Percentiles rank a stretch among this genome's conserved stretches.
These are phyloP conservation scores for Sarcophaga caerulescens DNA, from an alignment of 2,888 invertebrate genomes.

Conservation along the genomic window DNA sequence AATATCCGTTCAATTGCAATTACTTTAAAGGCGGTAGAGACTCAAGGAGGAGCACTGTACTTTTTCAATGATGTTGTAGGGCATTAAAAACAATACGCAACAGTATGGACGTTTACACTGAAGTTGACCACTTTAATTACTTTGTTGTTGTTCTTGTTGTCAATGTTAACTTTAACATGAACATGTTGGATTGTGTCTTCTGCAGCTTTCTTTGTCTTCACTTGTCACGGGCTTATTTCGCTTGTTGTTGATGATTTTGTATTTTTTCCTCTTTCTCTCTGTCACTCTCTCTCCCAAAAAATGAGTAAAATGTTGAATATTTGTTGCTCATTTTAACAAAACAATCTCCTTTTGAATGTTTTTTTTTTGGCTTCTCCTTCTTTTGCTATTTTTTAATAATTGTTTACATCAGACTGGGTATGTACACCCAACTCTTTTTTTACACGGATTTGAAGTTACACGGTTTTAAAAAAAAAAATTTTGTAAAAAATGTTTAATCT, in stretches of 20 bases:
- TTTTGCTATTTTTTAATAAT: too few species aligned
- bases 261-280: neutral
- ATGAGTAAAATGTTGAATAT: slow-evolving; percentile 8
- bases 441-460: too few species aligned
- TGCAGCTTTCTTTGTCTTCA: neutral
- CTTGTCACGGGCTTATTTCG: slow-evolving; percentile 37
- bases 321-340: neutral
- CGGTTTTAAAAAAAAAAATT: too few species aligned
- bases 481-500: too few species aligned
- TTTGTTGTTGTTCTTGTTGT: slow-evolving; percentile 4
- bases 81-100: neutral
- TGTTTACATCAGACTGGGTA: too few species aligned
- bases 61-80: too few species aligned
- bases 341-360: too few species aligned
- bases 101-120: slow-evolving; percentile 21
- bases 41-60: neutral
- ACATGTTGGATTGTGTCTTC: neutral
- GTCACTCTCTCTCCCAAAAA: neutral
- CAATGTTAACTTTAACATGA: slow-evolving; percentile 14
- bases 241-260: neutral
- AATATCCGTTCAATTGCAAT: neutral
- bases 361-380: too few species aligned
- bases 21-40: neutral
- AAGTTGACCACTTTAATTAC: slow-evolving; percentile 27
- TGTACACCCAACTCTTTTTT: too few species aligned